Base-by-base conservation (phyloP, 2,888 invertebrate species). In the Hemithea aestivaria region DNA sequence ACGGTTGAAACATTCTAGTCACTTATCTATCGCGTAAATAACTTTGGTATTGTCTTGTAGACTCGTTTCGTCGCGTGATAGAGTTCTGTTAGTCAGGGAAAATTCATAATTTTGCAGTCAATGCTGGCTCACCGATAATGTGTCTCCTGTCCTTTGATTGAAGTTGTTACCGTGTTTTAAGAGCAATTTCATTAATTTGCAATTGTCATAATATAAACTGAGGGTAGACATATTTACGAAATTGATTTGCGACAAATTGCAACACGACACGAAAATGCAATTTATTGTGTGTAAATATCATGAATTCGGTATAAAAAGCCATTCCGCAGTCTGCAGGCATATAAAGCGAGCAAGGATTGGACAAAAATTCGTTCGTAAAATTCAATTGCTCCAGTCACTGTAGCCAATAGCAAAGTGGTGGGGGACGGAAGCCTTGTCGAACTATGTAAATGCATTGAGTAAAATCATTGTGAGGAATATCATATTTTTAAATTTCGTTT, bases 1-100 rank as follows among this genome's bases (percentile, higher is more conserved):
- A 44, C 28, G 21, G 39, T 36, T 45, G 39, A 32, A 45, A 70
- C 74, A 72, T 73, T 75, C 64, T 64, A 68, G 61, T 70, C 62
- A 64, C 66, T 76, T 73, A 74, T 73, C 76, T 77, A 66, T 70
- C 67, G 61, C 68, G 68, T 74, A 73, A 77, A 77, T 70, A 73
- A 73, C 65, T 53, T 52, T 58, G 48, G 68, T 66, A 77, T 75
- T 76, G 78, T 81, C 74, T 79, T 62, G 68, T 62, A 40, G 31
- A 40, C 50, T 56, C 62, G 69, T 62, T 71, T 66, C 57, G 70
- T 82, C 64, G 82, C 84, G 83, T 84, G 80, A 74, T 73, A 62
- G 53, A 41, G 43, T 60, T 56, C 67, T 65, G 67, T 82, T 80
- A 69, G 49, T 55, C 51, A 51, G 42, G 61, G 68, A 67, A 62